Evolutionary conservation across 2,888 invertebrate species (phyloP).

Genomic region (Eristalis tenax): DNA sequence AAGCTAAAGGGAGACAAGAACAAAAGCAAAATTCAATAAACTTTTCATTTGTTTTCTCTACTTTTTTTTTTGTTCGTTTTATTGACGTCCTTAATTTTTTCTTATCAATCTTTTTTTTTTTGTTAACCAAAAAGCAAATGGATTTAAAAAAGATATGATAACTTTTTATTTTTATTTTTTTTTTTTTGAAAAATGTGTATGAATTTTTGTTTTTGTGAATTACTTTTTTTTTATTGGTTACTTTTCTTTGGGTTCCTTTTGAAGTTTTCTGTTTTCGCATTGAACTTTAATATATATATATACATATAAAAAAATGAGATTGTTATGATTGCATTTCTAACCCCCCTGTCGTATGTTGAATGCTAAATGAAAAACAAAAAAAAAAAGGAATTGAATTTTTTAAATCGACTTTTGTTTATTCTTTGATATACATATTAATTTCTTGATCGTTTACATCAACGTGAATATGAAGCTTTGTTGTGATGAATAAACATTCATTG

Average conservation of each 20-base stretch:
- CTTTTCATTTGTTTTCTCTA: constrained; percentile 4
- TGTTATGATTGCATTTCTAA: constrained; percentile 72
- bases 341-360: constrained; percentile 72
- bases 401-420: constrained; percentile 53
- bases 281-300: constrained; percentile 37
- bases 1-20: constrained; percentile 50
- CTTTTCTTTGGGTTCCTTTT: constrained; percentile 28
- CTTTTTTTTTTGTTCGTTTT: constrained; percentile 1
- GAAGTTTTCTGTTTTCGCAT: constrained; percentile 60
- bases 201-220: background rate
- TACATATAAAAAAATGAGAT: constrained; percentile 40
- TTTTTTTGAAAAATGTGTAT: constrained; percentile 5
- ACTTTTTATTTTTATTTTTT: constrained; percentile 5
- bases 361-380: constrained; percentile 57
- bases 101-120: background rate
- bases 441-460: constrained; percentile 58
- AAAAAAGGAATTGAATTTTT: constrained; percentile 31
- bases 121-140: constrained; percentile 17
- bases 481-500: constrained; percentile 56
- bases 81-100: background rate
- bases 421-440: constrained; percentile 16
- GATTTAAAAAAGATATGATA: background rate
- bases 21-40: constrained; percentile 80
- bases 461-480: constrained; percentile 71
- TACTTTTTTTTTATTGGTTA: constrained; percentile 39